These are phyloP conservation scores for Eilema depressum DNA, from an alignment of 2,888 invertebrate species.

Conservation along the genomic window DNA sequence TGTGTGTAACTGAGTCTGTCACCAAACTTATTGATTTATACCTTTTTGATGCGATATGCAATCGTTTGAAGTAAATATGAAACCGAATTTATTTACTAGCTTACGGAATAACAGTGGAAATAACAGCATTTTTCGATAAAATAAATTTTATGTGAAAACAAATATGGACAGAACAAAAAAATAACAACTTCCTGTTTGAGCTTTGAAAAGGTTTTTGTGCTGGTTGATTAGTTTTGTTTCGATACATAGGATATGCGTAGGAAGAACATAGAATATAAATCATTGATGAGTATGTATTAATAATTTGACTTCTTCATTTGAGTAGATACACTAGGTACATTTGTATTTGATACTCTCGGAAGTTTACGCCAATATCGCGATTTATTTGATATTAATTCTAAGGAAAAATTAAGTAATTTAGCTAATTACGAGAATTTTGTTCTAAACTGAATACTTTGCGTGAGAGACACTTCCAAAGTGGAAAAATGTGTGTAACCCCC, in stretches of 20 bases:
- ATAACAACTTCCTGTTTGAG: slow-evolving; percentile 1
- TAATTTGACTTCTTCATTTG: background rate
- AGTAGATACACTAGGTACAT: too few relatives aligned
- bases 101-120: slow-evolving; percentile 23
- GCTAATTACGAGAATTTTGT: too few relatives aligned
- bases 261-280: background rate
- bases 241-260: background rate
- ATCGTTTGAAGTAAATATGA: slow-evolving; percentile 56
- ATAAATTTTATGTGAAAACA: slow-evolving; percentile 20
- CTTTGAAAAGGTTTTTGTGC: slow-evolving; percentile 2
- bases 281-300: background rate
- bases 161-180: background rate
- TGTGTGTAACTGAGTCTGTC: slow-evolving; percentile 31
- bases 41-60: slow-evolving; percentile 57
- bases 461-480: too few relatives aligned
- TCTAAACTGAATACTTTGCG: too few relatives aligned
- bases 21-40: slow-evolving; percentile 55
- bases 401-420: too few relatives aligned
- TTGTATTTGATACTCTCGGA: too few relatives aligned
- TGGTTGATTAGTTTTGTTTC: slow-evolving; percentile 8
- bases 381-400: too few relatives aligned
- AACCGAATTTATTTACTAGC: slow-evolving; percentile 55
- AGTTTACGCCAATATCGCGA: too few relatives aligned
- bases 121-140: slow-evolving; percentile 2
- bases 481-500: too few relatives aligned